Evolutionary conservation across 2,888 invertebrate genomes (phyloP).

Genomic region (Perizoma flavofasciatum): DNA sequence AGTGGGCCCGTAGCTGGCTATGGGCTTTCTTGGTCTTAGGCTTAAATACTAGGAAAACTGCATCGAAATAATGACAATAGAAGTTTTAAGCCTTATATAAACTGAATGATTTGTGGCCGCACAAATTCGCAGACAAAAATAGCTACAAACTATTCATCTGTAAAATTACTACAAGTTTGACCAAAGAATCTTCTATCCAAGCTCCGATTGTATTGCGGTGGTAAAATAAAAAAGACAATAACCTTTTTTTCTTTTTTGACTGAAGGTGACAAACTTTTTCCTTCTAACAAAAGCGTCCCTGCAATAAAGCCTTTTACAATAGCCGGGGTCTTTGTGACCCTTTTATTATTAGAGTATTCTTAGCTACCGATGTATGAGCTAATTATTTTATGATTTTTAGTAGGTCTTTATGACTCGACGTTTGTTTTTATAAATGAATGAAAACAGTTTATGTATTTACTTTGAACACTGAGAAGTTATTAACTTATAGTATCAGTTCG

Average conservation of each 20-base stretch:
- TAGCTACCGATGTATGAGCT: conserved; percentile 17
- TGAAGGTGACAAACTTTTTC: conserved; percentile 39
- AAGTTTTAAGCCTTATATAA: too few relatives aligned
- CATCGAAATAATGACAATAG: too few relatives aligned
- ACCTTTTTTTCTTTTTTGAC: conserved; percentile 15
- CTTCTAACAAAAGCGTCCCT: conserved; percentile 31
- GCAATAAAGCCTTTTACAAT: conserved; percentile 30
- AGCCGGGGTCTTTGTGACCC: conserved; percentile 29
- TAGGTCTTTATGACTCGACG: conserved; percentile 6
- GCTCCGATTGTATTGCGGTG: conserved; percentile 24
- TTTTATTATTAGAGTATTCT: conserved; percentile 31
- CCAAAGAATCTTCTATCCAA: conserved; percentile 24
- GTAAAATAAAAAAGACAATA: conserved; percentile 33
- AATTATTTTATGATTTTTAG: conserved; percentile 20
- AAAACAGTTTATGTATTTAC: too few relatives aligned
- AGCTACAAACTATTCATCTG: conserved; percentile 20
- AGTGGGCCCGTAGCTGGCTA: too few relatives aligned
- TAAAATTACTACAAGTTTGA: conserved; percentile 24
- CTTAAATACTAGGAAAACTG: too few relatives aligned
- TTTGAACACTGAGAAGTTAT: not conserved
- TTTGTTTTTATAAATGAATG: not conserved
- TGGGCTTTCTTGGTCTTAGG: too few relatives aligned
- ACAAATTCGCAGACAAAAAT: conserved; percentile 15
- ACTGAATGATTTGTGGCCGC: conserved; percentile 5
- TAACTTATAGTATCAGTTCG: too few relatives aligned